Conservation (phyloP, 2,888 invertebrate genomes). For the Leptinotarsa peninsularis region DNA sequence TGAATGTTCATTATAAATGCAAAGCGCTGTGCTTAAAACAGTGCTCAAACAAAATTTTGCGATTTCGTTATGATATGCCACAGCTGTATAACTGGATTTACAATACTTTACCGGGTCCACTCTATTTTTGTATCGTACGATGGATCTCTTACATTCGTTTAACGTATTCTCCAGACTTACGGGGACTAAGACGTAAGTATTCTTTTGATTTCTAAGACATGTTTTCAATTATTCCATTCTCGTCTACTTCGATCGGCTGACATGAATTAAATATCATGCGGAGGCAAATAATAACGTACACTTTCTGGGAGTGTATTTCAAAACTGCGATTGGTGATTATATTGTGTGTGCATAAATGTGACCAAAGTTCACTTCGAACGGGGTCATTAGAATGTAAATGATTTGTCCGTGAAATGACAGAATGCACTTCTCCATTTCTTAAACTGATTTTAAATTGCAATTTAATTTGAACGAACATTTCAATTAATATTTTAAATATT, state of each 20-base stretch:
- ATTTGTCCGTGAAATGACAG: conserved; percentile 1
- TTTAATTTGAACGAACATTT: too few species aligned
- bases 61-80: too few species aligned
- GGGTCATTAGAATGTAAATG: conserved; percentile 1
- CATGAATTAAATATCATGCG: conserved; percentile 19
- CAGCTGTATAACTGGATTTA: too few species aligned
- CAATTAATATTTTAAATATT: too few species aligned
- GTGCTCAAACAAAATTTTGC: too few species aligned
- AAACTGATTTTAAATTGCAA: too few species aligned
- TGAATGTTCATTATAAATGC: too few species aligned
- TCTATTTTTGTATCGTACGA: too few species aligned
- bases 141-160: too few species aligned
- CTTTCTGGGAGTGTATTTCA: conserved; percentile 21
- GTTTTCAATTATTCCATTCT: conserved; percentile 1
- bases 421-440: not conserved
- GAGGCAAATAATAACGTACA: conserved; percentile 24
- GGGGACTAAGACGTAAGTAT: not conserved
- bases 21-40: too few species aligned
- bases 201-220: conserved; percentile 16
- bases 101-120: too few species aligned
- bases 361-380: not conserved
- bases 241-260: conserved; percentile 6
- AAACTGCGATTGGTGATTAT: conserved; percentile 21
- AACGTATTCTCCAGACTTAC: too few species aligned
- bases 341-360: conserved; percentile 21